Evolutionary conservation across 2,888 invertebrate species (phyloP), one percentile per base, ranked within the genome.

Genomic region (Meloe dianella): DNA sequence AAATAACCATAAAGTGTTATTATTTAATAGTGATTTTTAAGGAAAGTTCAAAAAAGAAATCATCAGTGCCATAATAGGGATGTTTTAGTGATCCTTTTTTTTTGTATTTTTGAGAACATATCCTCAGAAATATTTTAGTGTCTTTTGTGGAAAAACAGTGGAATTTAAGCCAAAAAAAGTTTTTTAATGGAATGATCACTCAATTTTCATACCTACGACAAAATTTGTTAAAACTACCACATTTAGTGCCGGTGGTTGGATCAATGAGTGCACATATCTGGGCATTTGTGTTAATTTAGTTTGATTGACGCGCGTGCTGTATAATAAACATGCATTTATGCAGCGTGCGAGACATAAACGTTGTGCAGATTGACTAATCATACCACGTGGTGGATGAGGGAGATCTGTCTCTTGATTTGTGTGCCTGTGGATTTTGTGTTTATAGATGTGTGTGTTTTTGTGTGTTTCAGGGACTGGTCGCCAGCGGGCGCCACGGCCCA

Each of bases 401-500:
- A 62, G 62, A 60, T 12, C 22, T 38, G 9, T 59, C 14, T 58
- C n/a, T 30, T 59, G 35, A 58, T 58, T 27, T n/a, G 8, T 58
- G 22, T 41, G n/a, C 17, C n/a, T n/a, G 41, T 41, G 17, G n/a
- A 17, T 41, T 35, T 41, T 41, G 20, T 30, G 58, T 20, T 35
- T 22, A 17, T 35, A 30, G 38, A 20, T 38, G 38, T 59, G 35
- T 59, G 10, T 35, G 38, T 83, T 74, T 20, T 9, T 47, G 74
- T 75, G 72, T 81, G 79, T 84, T 84, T 73, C 83, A 87, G 87
- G 86, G 86, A 87, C 84, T 86, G 87, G 87, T 84, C 86, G 83
- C 84, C 84, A 75, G 84, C 82, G 75, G 85, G 84, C 82, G 83
- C 84, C 81, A 81, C 83, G 77, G 86, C 86, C 82, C 88, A 89